Evolutionary conservation across 2,113 vertebrate species (phyloP), one percentile per base, ranked within the genome.

Genomic region (Hylia prasina): DNA sequence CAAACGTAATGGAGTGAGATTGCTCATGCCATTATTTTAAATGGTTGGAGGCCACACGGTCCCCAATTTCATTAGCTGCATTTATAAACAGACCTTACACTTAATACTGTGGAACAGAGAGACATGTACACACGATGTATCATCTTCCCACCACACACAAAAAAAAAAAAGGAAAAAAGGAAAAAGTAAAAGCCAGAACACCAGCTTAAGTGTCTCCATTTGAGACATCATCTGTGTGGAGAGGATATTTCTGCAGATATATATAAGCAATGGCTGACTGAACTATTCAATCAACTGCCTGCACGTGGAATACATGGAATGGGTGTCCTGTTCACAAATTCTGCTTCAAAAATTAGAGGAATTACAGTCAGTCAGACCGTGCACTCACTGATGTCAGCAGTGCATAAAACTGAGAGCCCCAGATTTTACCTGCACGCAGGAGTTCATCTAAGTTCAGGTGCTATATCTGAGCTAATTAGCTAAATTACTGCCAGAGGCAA

Each of bases 21-120:
- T 97, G 93, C 87, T 90, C 95, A 79, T 73, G 84, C 92, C 94
- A 95, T 97, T 97, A 94, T 87, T 97, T 94, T 95, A 96, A 96
- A 96, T 96, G 94, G 84, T 72, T 96, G 93, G 96, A 97, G 89
- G 96, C 96, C 93, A 92, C 77, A 61, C 1, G 31, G 92, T 95
- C 94, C 93, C 93, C 87, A 88, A 53, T 95, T 97, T 97, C 97
- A 97, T 98, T 96, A 97, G 91, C 65, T 96, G 23, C 87, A 80
- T 95, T 95, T 97, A 95, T 96, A 95, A 72, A 95, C 82, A 96
- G 71, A 60, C 63, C 66, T 84, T 81, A 37, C 54, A 90, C 42
- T 93, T 82, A 90, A 92, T 65, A 69, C 68, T 33, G n/a, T 9
- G 50, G 57, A 89, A 96, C 60, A 42, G 33, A 48, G 58, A 89